Base-by-base conservation (phyloP, 1,140 invertebrate genomes). In the Saxidomus purpurata region DNA sequence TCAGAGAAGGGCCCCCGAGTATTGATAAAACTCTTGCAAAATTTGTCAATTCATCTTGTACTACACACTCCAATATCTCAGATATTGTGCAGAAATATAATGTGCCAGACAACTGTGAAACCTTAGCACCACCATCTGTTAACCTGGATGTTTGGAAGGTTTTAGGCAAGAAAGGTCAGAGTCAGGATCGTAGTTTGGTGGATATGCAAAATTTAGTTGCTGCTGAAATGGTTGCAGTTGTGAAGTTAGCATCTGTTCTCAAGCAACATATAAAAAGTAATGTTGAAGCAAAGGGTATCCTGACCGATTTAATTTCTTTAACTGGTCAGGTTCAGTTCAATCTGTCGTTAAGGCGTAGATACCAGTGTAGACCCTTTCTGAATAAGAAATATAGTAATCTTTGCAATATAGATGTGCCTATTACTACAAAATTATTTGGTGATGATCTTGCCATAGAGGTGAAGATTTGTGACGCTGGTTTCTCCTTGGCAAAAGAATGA, bases 201-300 rank as follows among this genome's bases (percentile, higher is more conserved):
- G 83, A 86, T 55, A 76, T 76, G 34, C 83, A 86, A 31, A 74
- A 52, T 38, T 28, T 86, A 17, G 83, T 86, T 40, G 83, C 83
- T 15, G 63, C 83, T 55, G 49, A 38, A 28, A 74, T 86, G 28
- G 69, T 38, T 25, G 19, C 63, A 19, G 40, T 74, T 38, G 36
- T 86, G 15, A 86, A 86, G 15, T 55, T 86, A 17, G 83, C 69
- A 17, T 28, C 8, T 55, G 38, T 86, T 74, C 25, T 86, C 19
- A 86, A 76, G 34, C n/a, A 31, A 2, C 83, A 86, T 1, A 80
- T 52, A 3, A 86, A 40, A 22, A 28, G 38, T 19, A 43, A 34
- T 67, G 17, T 1, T 76, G 36, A 63, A 25, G 9, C 36, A n/a
- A 83, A 83, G 25, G 31, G 31, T 40, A 31, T 67, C 25, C 40